These are phyloP conservation scores for Actinopyga echinites DNA, from an alignment of 53 echinoderm and acorn worm genomes.

Conservation along the genomic window DNA sequence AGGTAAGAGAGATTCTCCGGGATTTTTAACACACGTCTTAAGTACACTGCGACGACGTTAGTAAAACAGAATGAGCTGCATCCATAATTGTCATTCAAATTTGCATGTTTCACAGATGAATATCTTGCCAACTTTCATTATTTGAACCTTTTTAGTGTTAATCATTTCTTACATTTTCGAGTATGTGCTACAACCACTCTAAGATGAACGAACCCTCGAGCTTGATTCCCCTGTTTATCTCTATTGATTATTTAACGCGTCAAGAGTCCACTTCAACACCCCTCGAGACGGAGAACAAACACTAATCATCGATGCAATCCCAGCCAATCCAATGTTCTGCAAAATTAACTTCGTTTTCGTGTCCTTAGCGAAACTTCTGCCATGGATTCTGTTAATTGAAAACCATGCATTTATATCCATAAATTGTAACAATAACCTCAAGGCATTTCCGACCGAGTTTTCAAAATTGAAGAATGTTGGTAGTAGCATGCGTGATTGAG, in stretches of 20 bases:
- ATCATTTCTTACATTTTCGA: too few relatives aligned
- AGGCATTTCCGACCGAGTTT: background rate
- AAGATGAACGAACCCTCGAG: too few relatives aligned
- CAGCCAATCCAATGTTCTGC: constrained; percentile 20
- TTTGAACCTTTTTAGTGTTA: too few relatives aligned
- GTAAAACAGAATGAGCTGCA: too few relatives aligned
- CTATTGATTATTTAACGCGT: constrained; percentile 11
- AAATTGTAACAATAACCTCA: constrained; percentile 22
- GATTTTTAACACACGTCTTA: too few relatives aligned
- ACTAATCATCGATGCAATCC: constrained; percentile 5
- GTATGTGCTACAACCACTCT: too few relatives aligned
- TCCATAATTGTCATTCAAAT: too few relatives aligned
- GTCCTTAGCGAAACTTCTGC: constrained; percentile 7
- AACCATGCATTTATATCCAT: background rate
- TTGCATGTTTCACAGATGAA: too few relatives aligned
- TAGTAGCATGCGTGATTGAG: background rate
- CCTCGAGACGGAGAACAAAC: constrained; percentile 12
- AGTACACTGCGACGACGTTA: too few relatives aligned
- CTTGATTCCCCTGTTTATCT: too few relatives aligned
- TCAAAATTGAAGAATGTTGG: background rate
- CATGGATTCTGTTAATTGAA: background rate
- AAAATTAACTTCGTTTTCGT: constrained; percentile 11
- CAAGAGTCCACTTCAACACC: background rate
- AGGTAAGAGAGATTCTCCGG: too few relatives aligned
- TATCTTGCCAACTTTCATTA: too few relatives aligned